A percentile compares a stretch with the other conserved stretches of the same genome.
Evolutionary conservation across 2,113 vertebrate species (phyloP).

Genomic region (Okapia johnstoni): DNA sequence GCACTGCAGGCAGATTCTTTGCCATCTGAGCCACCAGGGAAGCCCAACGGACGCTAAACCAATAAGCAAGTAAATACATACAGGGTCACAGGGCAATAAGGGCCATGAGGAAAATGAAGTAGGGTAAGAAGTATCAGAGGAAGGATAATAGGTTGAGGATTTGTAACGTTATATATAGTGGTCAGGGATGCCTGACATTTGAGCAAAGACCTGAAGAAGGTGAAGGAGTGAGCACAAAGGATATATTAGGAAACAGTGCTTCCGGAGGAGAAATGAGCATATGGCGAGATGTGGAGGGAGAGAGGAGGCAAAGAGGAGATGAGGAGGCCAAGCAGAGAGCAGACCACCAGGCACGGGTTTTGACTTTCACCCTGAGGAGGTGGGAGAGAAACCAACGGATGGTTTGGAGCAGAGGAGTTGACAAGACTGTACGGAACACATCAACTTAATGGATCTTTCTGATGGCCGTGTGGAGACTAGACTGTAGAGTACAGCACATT

Average conservation of each 20-base stretch:
- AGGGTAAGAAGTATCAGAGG: not conserved
- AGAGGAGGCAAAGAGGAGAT: accelerated
- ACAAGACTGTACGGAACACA: not conserved
- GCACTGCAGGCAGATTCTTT: not conserved
- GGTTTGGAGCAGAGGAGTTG: not conserved
- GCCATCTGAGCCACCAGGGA: not conserved
- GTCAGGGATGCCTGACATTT: not conserved
- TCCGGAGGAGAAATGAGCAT: not conserved
- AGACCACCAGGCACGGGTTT: accelerated
- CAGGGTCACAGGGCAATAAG: not conserved
- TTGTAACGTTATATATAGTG: not conserved
- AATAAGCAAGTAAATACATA: not conserved
- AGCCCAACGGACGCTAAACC: not conserved
- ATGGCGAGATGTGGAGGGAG: not conserved
- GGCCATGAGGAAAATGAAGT: not conserved
- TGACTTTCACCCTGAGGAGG: not conserved
- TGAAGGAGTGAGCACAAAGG: too few relatives aligned
- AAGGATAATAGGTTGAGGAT: not conserved
- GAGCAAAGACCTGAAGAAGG: not conserved
- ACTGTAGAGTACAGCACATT: not conserved
- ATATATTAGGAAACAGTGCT: not conserved
- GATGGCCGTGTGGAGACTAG: not conserved
- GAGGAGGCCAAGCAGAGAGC: not conserved
- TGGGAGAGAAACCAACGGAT: not conserved
- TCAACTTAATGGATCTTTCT: not conserved